Conservation (phyloP, 2,113 vertebrate genomes). For the Megaptera novaeangliae region DNA sequence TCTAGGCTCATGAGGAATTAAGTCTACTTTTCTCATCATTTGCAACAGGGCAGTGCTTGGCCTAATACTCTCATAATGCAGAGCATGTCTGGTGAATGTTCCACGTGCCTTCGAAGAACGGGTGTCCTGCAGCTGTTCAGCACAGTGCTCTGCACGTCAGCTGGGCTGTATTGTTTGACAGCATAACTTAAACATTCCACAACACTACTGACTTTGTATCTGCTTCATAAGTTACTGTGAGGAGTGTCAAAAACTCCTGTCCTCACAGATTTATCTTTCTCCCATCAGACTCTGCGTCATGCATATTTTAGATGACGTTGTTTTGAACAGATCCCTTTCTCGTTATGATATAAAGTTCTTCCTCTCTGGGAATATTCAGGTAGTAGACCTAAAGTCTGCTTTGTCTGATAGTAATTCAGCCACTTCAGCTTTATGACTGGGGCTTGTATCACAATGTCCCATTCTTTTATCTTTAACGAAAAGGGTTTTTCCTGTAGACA, state of each 20-base stretch:
- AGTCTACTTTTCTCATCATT: neutral
- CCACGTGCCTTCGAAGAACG: neutral
- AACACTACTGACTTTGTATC: neutral
- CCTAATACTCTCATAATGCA: too few species aligned
- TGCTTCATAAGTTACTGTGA: neutral
- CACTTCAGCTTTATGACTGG: neutral
- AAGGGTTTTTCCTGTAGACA: neutral
- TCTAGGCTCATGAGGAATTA: neutral
- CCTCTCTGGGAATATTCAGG: neutral
- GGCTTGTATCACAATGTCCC: fast-evolving
- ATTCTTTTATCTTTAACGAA: too few species aligned
- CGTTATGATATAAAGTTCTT: neutral
- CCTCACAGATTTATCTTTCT: neutral
- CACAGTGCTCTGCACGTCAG: neutral
- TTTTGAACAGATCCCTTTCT: neutral
- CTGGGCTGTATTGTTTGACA: fast-evolving
- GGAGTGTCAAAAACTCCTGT: neutral
- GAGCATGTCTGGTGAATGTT: neutral
- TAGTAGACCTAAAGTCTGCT: neutral
- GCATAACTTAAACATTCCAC: neutral
- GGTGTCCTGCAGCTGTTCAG: neutral
- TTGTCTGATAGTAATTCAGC: fast-evolving
- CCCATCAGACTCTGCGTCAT: neutral
- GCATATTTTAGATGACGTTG: too few species aligned
- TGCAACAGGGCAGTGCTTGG: neutral